Percentiles rank a stretch among this genome's conserved stretches.
phyloP scores from a whole-genome alignment of 2,888 invertebrate genomes.

The Eupeodes luniger region DNA sequence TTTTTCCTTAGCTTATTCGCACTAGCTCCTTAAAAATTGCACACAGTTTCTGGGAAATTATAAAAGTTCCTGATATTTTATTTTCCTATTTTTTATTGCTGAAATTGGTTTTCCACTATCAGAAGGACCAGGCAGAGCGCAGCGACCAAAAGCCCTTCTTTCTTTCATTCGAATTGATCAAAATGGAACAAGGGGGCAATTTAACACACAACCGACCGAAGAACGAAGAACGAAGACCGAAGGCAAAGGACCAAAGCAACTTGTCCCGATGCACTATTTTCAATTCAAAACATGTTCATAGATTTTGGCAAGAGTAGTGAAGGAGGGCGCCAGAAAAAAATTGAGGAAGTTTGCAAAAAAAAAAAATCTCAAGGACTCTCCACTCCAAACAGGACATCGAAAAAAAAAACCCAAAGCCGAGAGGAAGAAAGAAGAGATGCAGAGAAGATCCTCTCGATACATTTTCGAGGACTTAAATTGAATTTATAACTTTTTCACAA shows the following conservation, averaged over 20 bases:
- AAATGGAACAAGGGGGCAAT: constrained; percentile 71
- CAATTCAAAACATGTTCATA: constrained; percentile 75
- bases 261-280: constrained; percentile 67
- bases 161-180: constrained; percentile 68
- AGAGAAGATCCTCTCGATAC: constrained; percentile 72
- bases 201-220: constrained; percentile 56
- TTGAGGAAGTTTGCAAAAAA: constrained; percentile 33
- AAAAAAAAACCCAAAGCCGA: constrained; percentile 27
- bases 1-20: constrained; percentile 65
- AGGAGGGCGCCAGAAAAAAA: constrained; percentile 4
- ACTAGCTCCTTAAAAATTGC: constrained; percentile 69
- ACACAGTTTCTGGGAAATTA: constrained; percentile 49
- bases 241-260: constrained; percentile 26
- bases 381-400: constrained; percentile 46
- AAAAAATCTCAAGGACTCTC: constrained; percentile 41
- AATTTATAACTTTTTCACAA: constrained; percentile 77
- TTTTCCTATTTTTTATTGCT: constrained; percentile 36
- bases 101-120: constrained; percentile 66
- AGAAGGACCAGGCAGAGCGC: neutral
- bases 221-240: neutral
- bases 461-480: constrained; percentile 77
- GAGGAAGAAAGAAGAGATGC: constrained; percentile 11
- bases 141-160: constrained; percentile 45
- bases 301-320: constrained; percentile 56
- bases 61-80: constrained; percentile 34